phyloP scores from a whole-genome alignment of 2,888 invertebrate genomes.

The Hypercompe scribonia region DNA sequence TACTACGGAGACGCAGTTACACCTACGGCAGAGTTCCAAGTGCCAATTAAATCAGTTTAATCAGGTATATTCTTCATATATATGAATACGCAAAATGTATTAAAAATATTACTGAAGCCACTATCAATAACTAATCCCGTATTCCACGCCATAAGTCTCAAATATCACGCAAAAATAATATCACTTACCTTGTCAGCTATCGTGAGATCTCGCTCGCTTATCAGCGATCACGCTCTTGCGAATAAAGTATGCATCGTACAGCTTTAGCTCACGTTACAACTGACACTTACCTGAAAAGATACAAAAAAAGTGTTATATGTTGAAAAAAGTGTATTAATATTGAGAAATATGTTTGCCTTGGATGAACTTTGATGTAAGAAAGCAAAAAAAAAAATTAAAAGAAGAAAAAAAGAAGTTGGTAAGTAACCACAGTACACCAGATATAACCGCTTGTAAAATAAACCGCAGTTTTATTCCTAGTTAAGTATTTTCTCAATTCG shows the following conservation, averaged over 20 bases:
- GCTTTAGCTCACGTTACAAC: constrained; percentile 65
- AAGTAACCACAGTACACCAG: neutral
- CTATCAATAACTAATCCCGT: constrained; percentile 15
- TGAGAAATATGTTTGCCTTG: constrained; percentile 31
- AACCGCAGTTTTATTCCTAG: neutral
- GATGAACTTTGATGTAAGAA: too few species aligned
- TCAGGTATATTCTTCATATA: neutral
- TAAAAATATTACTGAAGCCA: neutral
- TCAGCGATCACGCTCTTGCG: constrained; percentile 30
- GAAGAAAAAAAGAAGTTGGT: too few species aligned
- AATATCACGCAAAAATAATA: constrained; percentile 41
- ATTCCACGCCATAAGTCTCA: constrained; percentile 9
- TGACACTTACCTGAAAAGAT: constrained; percentile 82
- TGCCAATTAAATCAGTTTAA: neutral
- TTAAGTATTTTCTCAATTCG: neutral
- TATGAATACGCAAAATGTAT: neutral
- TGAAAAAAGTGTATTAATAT: constrained; percentile 47
- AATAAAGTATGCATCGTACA: constrained; percentile 27
- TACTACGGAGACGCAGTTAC: neutral
- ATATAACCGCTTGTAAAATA: neutral
- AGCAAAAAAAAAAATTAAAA: too few species aligned
- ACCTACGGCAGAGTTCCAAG: neutral
- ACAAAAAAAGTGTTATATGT: constrained; percentile 67
- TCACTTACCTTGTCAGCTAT: constrained; percentile 50
- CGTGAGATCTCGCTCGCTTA: constrained; percentile 39